Evolutionary conservation across 2,888 invertebrate genomes (phyloP), one percentile per base, ranked within the genome.

Genomic region (Brenthis hecate): DNA sequence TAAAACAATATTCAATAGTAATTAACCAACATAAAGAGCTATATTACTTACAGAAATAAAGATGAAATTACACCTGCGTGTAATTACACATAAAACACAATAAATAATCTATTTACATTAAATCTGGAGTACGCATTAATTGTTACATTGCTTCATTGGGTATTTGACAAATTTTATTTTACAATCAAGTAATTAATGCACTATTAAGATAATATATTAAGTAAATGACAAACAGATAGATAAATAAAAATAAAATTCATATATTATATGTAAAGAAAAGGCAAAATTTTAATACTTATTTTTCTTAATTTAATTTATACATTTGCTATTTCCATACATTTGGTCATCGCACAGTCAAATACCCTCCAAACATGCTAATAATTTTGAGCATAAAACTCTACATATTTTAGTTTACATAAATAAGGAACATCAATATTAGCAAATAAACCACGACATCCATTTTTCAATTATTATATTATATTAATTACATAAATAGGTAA

Each of bases 1-100:
- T 85, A 88, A 85, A 86, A 88, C 86, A 89, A 87, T 88, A 87
- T 84, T 87, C 83, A 84, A 83, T 84, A 75, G 78, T 85, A 83
- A 83, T 86, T 88, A 87, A 91, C 89, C 85, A 86, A 89, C 36
- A 43, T 43, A 88, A 86, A 89, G 76, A 89, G 75, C 83, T 88
- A 86, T 43, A 8, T 86, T 82, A 85, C 85, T 87, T 88, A 88
- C 78, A 84, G 78, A 80, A 87, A 84, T 85, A 84, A 89, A 88
- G 82, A 82, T 84, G 71, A 83, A 81, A 79, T 79, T 83, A 85
- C 83, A 85, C 81, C 77, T 72, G 64, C 75, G 75, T 80, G 78
- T 80, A 78, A 76, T 78, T 81, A 81, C 77, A 77, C 76, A 79
- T 23, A 28, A 19, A 81, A 80, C 78, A 80, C 78, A 85, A 84